phyloP scores from a whole-genome alignment of 2,797 vertebrate species.

The Acipenser transmontanus region DNA sequence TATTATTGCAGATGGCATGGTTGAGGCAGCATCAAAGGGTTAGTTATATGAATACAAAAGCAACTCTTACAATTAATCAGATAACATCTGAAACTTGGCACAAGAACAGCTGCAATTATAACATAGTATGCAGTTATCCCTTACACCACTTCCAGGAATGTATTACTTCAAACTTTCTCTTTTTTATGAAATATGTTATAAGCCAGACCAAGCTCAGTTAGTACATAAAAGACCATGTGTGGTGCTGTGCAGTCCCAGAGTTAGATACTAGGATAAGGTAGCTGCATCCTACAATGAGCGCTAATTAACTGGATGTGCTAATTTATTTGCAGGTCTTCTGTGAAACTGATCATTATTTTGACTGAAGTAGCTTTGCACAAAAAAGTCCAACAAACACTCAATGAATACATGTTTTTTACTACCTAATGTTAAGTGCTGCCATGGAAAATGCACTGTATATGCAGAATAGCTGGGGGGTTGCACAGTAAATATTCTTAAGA shows the following conservation, averaged over 20 bases:
- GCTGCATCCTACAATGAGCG: neutral
- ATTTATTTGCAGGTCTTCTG: too few relatives aligned
- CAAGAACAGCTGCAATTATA: neutral
- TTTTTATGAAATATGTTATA: neutral
- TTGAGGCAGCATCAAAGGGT: neutral
- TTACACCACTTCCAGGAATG: neutral
- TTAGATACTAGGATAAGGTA: neutral
- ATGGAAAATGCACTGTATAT: too few relatives aligned
- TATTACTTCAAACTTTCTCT: neutral
- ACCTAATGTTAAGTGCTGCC: too few relatives aligned
- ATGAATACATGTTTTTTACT: too few relatives aligned
- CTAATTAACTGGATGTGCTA: too few relatives aligned
- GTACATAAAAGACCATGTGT: neutral
- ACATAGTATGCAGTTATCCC: neutral
- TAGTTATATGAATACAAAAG: neutral
- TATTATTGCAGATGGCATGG: neutral
- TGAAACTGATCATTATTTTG: too few relatives aligned
- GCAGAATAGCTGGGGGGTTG: too few relatives aligned
- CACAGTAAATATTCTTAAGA: too few relatives aligned
- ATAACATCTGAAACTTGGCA: neutral
- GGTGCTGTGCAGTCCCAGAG: neutral
- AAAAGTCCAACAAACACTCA: too few relatives aligned
- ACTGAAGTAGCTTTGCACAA: too few relatives aligned
- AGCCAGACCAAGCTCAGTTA: neutral
- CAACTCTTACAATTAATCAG: conserved; percentile 3